A percentile compares a stretch with the other conserved stretches of the same genome.
Evolutionary conservation across 2,113 vertebrate species (phyloP).

Genomic region (Nestor notabilis): DNA sequence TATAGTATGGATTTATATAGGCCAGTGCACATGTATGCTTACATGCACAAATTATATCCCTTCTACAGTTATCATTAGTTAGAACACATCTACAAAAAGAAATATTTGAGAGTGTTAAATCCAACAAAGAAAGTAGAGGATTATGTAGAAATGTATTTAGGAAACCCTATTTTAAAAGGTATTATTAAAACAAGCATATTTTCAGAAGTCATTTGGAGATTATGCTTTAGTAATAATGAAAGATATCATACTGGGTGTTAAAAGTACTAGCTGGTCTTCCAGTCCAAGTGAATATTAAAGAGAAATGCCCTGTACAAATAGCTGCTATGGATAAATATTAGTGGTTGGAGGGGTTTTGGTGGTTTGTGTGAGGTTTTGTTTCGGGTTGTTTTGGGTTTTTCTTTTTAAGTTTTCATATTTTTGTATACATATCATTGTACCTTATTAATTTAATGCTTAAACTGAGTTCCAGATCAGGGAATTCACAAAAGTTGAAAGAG

Average conservation of each 20-base stretch:
- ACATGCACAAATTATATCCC: neutral
- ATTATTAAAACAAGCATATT: neutral
- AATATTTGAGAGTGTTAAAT: neutral
- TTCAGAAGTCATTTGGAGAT: neutral
- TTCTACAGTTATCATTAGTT: neutral
- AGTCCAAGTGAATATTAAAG: neutral
- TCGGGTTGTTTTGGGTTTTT: neutral
- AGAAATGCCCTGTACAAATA: neutral
- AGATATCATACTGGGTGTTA: neutral
- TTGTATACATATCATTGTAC: neutral
- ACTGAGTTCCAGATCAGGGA: neutral
- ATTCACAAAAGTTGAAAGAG: neutral
- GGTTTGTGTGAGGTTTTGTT: neutral
- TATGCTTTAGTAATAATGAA: neutral
- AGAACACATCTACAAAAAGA: neutral
- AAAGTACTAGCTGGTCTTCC: neutral
- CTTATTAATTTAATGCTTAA: neutral
- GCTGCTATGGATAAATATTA: neutral
- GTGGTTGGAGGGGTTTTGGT: accelerated
- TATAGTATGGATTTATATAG: neutral
- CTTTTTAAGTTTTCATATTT: neutral
- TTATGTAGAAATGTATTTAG: neutral
- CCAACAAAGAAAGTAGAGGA: neutral
- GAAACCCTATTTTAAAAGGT: neutral
- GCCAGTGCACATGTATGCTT: neutral